Base-by-base conservation (phyloP, 2,888 invertebrate species). In the Drosophila basisetae region DNA sequence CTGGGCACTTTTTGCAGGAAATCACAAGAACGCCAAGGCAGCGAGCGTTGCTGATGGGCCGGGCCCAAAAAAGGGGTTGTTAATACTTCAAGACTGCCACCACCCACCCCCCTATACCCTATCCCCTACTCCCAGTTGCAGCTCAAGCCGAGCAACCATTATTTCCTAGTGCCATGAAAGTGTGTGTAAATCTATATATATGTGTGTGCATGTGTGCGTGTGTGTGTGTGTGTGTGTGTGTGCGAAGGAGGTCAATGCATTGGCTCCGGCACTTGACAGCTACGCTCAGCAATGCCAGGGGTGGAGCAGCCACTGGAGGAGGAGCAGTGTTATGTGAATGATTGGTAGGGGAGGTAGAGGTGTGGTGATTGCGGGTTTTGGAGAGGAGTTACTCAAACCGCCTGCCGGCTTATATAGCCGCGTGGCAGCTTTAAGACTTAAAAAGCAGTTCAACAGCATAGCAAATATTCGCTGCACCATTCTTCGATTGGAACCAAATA, bases 181-280 rank as follows among this genome's bases (percentile, higher is more conserved):
- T 79, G 77, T 81, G 65, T 72, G 70, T 61, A 53, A 63, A 28
- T 59, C 43, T 56, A 47, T 72, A 58, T 77, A 41, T 68, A 41
- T 68, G 33, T 52, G 25, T 67, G 30, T 37, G 66, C 71, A 47
- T 58, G 18, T 63, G 50, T 52, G 54, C 68, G 64, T 76, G 41
- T 63, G 60, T 69, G 39, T 52, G 35, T 66, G 43, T 49, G 39
- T 52, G n/a, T 67, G 49, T 71, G 74, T 64, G 71, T 68, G 81
- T 77, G 77, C 80, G 84, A 84, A 82, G 84, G 84, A 86, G 84
- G 84, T 84, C 84, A 84, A 84, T 84, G 84, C 80, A 86, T 84
- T 80, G 83, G 80, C 80, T 69, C 56, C 60, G 76, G 56, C 77
- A 83, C 80, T 83, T 84, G 79, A 84, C 73, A 78, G 72, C 68